Conservation (phyloP, 1,140 invertebrate species). For the Danaus melanippus region DNA sequence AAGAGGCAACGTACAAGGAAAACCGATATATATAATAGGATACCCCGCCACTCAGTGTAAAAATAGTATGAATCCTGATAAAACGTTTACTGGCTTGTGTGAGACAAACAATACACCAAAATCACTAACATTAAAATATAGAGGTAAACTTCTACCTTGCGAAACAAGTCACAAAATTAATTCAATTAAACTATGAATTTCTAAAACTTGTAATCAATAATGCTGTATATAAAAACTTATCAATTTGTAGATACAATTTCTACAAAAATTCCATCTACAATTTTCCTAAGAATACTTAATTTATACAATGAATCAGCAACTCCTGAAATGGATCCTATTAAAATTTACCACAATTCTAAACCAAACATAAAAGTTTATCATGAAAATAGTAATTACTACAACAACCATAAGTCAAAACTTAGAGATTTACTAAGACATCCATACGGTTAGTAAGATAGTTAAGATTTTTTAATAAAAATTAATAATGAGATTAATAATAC, state of each 20-base stretch:
- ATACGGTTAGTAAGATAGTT: slow-evolving; percentile 16
- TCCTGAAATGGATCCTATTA: slow-evolving; percentile 39
- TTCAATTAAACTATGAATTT: no score
- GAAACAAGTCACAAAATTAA: no score
- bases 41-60: slow-evolving; percentile 46
- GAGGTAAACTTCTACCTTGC: no score
- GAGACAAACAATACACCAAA: neutral
- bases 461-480: slow-evolving; percentile 7
- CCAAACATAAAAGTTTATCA: slow-evolving; percentile 3
- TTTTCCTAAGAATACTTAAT: slow-evolving; percentile 47
- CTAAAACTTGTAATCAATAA: no score
- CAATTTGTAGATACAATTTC: slow-evolving; percentile 28
- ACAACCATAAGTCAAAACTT: slow-evolving; percentile 19
- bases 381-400: slow-evolving; percentile 4
- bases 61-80: slow-evolving; percentile 26
- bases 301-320: slow-evolving; percentile 40
- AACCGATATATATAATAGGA: slow-evolving; percentile 47
- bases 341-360: slow-evolving; percentile 4
- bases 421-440: neutral
- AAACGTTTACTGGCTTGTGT: slow-evolving; percentile 36
- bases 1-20: slow-evolving; percentile 42
- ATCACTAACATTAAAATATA: no score
- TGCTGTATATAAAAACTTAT: neutral
- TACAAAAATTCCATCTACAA: slow-evolving; percentile 21
- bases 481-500: neutral